phyloP scores from a whole-genome alignment of 2,888 invertebrate genomes.

The Thalpophila matura region DNA sequence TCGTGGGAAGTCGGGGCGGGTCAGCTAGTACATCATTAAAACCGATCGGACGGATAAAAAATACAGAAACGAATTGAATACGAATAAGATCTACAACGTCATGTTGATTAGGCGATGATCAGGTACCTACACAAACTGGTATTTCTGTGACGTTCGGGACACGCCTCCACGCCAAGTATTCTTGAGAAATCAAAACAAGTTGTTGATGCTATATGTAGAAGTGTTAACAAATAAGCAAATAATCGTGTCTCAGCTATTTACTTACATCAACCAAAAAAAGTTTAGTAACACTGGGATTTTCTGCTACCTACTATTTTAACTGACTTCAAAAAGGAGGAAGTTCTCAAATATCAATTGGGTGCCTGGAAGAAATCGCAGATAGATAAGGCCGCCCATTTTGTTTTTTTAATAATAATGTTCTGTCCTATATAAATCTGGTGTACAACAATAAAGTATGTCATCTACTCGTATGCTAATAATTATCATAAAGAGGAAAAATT shows the following conservation, averaged over 20 bases:
- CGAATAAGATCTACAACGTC: background rate
- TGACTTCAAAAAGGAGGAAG: too few species aligned
- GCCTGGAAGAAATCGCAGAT: too few species aligned
- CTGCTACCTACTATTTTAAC: background rate
- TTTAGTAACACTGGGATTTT: conserved; percentile 7
- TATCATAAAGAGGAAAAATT: too few species aligned
- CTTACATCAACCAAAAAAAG: conserved; percentile 11
- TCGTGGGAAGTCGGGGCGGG: too few species aligned
- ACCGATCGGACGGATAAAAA: too few species aligned
- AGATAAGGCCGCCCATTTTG: too few species aligned
- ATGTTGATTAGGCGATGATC: background rate
- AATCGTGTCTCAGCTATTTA: conserved; percentile 29
- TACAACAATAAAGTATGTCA: too few species aligned
- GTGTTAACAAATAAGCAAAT: conserved; percentile 44
- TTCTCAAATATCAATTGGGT: background rate
- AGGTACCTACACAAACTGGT: conserved; percentile 28
- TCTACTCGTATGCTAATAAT: too few species aligned
- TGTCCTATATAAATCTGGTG: too few species aligned
- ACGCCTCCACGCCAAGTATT: conserved; percentile 55
- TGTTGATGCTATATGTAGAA: conserved; percentile 31
- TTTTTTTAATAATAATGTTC: too few species aligned
- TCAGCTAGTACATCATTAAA: too few species aligned
- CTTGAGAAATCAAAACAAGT: conserved; percentile 40
- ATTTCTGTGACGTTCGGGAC: conserved; percentile 54
- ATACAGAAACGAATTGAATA: too few species aligned